Evolutionary conservation across 2,113 vertebrate species (phyloP).

Genomic region (human (Homo sapiens)): DNA sequence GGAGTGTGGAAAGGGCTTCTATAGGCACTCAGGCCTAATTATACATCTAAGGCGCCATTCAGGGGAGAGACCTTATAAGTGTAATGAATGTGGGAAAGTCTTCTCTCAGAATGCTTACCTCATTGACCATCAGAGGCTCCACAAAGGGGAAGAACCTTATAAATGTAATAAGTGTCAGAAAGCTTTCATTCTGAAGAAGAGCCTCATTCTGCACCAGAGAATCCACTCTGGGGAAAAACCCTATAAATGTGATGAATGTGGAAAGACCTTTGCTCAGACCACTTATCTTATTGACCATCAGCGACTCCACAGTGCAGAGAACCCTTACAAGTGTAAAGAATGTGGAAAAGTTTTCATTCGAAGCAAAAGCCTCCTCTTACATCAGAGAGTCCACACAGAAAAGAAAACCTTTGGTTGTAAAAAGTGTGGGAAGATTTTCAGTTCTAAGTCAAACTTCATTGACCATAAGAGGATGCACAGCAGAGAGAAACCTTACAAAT

Average conservation of each 20-base stretch:
- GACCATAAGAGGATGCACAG: constrained; percentile 68
- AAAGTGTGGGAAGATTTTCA: constrained; percentile 65
- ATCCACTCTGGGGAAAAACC: constrained; percentile 80
- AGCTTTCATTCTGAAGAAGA: constrained; percentile 73
- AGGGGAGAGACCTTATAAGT: constrained; percentile 80
- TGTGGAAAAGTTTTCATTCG: constrained; percentile 78
- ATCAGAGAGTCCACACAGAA: constrained; percentile 74
- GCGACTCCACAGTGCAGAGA: constrained; percentile 77
- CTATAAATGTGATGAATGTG: constrained; percentile 73
- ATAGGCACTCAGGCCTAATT: constrained; percentile 74
- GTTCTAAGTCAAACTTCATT: constrained; percentile 50
- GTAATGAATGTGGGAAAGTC: constrained; percentile 84
- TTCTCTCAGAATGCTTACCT: constrained; percentile 87
- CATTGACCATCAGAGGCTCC: constrained; percentile 86
- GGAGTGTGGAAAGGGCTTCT: constrained; percentile 78
- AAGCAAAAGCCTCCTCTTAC: constrained; percentile 73
- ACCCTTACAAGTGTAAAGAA: constrained; percentile 77
- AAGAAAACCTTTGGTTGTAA: constrained; percentile 72
- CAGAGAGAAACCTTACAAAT: constrained; percentile 70
- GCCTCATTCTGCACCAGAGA: constrained; percentile 73
- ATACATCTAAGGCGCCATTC: constrained; percentile 80
- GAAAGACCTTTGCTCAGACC: constrained; percentile 77
- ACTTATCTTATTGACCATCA: constrained; percentile 75
- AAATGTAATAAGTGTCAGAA: constrained; percentile 73
- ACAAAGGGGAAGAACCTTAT: constrained; percentile 78